phyloP scores from a whole-genome alignment of 1,140 invertebrate species.

The Muscidifurax raptorellus region DNA sequence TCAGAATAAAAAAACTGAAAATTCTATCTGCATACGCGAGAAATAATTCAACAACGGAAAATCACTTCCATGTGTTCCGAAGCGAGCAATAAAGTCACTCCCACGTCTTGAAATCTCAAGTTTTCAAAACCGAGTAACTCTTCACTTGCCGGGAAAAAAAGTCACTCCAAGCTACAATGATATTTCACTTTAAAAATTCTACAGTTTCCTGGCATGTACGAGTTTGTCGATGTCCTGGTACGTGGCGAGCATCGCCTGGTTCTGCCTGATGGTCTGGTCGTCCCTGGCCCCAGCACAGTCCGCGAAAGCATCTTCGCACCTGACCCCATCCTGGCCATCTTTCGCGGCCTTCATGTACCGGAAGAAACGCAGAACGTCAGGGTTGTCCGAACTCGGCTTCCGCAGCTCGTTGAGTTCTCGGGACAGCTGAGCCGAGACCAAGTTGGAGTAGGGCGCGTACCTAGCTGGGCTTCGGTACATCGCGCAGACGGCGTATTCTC shows the following conservation, averaged over 20 bases:
- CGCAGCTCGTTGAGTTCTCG: constrained; percentile 89
- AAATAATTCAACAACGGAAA: background rate
- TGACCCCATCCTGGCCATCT: constrained; percentile 86
- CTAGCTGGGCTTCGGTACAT: constrained; percentile 91
- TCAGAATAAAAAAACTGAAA: background rate
- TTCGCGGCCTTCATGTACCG: constrained; percentile 91
- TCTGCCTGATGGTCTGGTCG: constrained; percentile 77
- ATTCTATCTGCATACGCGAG: background rate
- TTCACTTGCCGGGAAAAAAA: too few relatives aligned
- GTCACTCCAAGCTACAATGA: background rate
- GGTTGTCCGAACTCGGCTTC: constrained; percentile 87
- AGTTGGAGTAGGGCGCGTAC: constrained; percentile 89
- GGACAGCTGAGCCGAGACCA: constrained; percentile 90
- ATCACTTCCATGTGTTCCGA: too few relatives aligned
- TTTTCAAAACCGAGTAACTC: too few relatives aligned
- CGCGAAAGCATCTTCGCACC: constrained; percentile 78
- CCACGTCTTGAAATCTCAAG: too few relatives aligned
- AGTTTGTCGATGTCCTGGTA: constrained; percentile 91
- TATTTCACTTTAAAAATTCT: background rate
- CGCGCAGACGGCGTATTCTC: constrained; percentile 88
- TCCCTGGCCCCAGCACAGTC: constrained; percentile 76
- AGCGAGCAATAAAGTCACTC: too few relatives aligned
- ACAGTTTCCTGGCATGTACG: constrained; percentile 83
- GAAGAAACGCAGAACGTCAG: constrained; percentile 90
- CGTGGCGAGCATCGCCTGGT: constrained; percentile 88